phyloP scores from a whole-genome alignment of 2,797 vertebrate species.

The Taeniopygia guttata region DNA sequence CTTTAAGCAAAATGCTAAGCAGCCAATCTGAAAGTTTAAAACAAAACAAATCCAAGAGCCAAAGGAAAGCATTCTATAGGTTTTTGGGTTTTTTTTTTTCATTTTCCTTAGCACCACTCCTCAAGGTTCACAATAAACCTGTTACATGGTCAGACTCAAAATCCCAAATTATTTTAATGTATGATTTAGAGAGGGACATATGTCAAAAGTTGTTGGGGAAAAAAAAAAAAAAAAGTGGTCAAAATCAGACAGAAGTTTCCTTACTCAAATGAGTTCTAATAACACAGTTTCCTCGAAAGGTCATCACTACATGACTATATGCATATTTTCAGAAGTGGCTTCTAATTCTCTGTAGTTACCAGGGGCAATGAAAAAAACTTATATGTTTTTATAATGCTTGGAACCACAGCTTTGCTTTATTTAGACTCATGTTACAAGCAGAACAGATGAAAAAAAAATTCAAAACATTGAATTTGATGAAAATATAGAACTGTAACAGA shows the following conservation, averaged over 20 bases:
- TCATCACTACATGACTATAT: background rate
- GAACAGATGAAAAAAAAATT: background rate
- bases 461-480: background rate
- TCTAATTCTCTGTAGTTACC: background rate
- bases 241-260: background rate
- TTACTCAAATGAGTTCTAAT: background rate
- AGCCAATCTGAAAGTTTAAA: conserved; percentile 57
- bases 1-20: conserved; percentile 46
- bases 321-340: background rate
- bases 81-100: background rate
- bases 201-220: background rate
- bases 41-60: conserved; percentile 24
- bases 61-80: conserved; percentile 29
- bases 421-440: background rate
- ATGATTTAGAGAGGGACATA: background rate
- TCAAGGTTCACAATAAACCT: background rate
- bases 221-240: background rate
- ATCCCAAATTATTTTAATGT: background rate
- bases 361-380: background rate
- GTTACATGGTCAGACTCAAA: background rate
- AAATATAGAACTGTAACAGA: background rate
- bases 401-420: background rate
- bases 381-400: background rate
- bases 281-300: background rate
- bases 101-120: background rate